Evolutionary conservation across 2,888 invertebrate genomes (phyloP).

Genomic region (Tigriopus californicus): DNA sequence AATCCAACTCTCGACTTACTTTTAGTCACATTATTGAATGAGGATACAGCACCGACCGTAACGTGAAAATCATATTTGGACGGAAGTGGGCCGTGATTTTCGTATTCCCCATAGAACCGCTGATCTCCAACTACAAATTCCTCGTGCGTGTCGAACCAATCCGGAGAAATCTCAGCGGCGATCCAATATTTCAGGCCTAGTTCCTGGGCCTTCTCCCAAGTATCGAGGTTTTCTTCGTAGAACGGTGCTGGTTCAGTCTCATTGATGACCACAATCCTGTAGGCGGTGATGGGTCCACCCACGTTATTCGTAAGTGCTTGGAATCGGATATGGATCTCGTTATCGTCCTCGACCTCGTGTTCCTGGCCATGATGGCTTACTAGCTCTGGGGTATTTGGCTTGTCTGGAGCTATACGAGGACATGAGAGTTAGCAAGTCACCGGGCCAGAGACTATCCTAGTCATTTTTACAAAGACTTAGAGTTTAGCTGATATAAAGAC

Average conservation of each 20-base stretch:
- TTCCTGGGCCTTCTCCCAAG: constrained; percentile 43
- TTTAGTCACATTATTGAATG: constrained; percentile 42
- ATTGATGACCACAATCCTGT: constrained; percentile 52
- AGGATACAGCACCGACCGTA: constrained; percentile 49
- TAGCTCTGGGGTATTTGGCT: constrained; percentile 46
- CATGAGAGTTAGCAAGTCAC: too few species aligned
- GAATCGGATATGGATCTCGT: background rate
- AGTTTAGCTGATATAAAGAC: too few species aligned
- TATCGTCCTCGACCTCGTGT: background rate
- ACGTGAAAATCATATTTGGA: constrained; percentile 41
- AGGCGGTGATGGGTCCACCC: constrained; percentile 55
- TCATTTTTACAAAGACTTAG: too few species aligned
- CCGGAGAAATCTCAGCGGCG: constrained; percentile 52
- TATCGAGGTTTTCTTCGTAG: constrained; percentile 39
- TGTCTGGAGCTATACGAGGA: constrained; percentile 32
- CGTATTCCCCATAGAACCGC: constrained; percentile 48
- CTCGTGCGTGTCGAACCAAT: constrained; percentile 25
- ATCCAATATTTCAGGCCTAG: constrained; percentile 59
- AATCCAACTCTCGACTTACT: too few species aligned
- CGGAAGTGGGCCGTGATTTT: constrained; percentile 48
- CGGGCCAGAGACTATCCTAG: too few species aligned
- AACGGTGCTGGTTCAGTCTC: constrained; percentile 38
- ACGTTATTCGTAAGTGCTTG: constrained; percentile 35
- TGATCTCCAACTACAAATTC: constrained; percentile 60
- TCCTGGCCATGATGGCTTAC: constrained; percentile 37